Base-by-base conservation (phyloP, 2,888 invertebrate genomes). In the Nasonia oneida region DNA sequence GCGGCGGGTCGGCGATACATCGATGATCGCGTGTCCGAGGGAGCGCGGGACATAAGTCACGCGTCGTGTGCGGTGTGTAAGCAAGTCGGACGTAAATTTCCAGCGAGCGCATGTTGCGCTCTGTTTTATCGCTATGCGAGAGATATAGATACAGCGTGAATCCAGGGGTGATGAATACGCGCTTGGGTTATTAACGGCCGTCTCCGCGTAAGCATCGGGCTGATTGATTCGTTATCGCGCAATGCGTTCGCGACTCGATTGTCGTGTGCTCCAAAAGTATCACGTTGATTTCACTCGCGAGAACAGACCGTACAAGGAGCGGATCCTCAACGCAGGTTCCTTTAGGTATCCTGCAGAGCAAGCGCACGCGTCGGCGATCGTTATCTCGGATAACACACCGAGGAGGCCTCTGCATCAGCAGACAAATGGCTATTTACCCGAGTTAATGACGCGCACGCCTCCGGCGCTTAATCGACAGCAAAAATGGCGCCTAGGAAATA, bases 381-480 rank as follows among this genome's bases (percentile, higher is more conserved):
- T 23, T 57, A 73, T 73, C 81, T 73, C 39, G 53, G 67, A 29
- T 4, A n/a, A 42, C 39, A 39, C 57, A 67, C 53, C 10, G 5
- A 61, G 10, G 10, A 61, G n/a, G 33, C 67, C 33, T 33, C 67
- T 67, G 67, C 33, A 33, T 33, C 57, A 61, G 23, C 18, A 76
- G 70, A 84, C 84, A 84, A 84, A 84, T 80, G 67, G 75, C 79
- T 80, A 80, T 74, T 84, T 67, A 80, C 53, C 37, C 42, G 73
- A 67, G 73, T 79, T 84, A 79, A 84, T 84, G 78, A 78, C 74
- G 39, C 79, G 67, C 3, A 47, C 79, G 39, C 57, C 57, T 83
- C 71, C 77, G 47, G 78, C 61, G 33, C 37, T 61, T 78, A 61
- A 83, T 83, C 37, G 61, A 50, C 53, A 23, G 23, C 23, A 67